Base-by-base conservation (phyloP, 2,113 vertebrate genomes). In the Entomyzon cyanotis region DNA sequence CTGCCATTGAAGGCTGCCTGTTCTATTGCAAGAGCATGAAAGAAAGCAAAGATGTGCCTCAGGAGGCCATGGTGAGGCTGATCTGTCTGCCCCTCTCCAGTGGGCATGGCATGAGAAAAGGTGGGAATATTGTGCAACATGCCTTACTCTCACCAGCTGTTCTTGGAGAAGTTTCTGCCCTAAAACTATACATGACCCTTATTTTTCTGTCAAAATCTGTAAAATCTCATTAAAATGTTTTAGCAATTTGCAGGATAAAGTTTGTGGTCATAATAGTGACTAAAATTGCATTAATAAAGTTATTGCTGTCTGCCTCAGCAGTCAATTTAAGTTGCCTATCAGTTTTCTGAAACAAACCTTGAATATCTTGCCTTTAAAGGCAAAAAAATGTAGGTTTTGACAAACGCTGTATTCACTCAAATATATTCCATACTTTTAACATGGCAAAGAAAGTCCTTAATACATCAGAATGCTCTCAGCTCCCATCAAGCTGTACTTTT, bases 51-150 rank as follows among this genome's bases (percentile, higher is more conserved):
- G 11, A 10, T 5, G 6, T 20, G 17, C 39, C 25, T 41, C 42
- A 4, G 1, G 5, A 59, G 31, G 53, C 58, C 30, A 4, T 6
- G 42, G 31, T 7, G 30, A 37, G 31, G 28, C 18, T 56, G 28
- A 15, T 53, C 58, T n/a, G 17, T 22, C 37, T 50, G 47, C 13
- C 24, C 21, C 31, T 52, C 42, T 5, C 3, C 50, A 53, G 41
- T 1, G 2, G 6, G 6, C 16, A 12, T 2, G 5, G n/a, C 0
- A 5, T 7, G 28, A 63, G 10, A 41, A 1, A 3, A 49, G 41
- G 15, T 10, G 5, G n/a, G 31, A 77, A 70, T 21, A 42, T 12
- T 35, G 25, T 41, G 25, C 33, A 50, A 25, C 11, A 15, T 7
- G 24, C 22, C 25, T 7, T 33, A 30, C 19, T 9, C 47, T 71